Percentiles rank a stretch among this genome's conserved stretches.
phyloP scores from a whole-genome alignment of 1,140 invertebrate species.

The Ceratosolen fusciceps region DNA sequence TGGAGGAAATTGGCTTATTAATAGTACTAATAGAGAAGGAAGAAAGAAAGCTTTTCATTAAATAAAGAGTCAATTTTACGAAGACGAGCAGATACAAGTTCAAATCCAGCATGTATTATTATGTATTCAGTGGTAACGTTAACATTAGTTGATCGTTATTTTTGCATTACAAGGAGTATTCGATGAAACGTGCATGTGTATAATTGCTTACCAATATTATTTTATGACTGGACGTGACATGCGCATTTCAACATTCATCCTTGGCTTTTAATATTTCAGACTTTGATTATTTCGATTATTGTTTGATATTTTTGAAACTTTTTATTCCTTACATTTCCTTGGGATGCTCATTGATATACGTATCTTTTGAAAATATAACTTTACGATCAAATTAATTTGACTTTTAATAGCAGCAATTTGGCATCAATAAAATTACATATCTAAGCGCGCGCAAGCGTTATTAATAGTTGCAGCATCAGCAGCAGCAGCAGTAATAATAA shows the following conservation, averaged over 20 bases:
- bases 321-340: neutral
- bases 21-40: neutral
- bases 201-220: constrained; percentile 17
- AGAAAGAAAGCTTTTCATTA: constrained; percentile 35
- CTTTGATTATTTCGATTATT: neutral
- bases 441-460: too few species aligned
- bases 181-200: neutral
- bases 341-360: neutral
- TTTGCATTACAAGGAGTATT: constrained; percentile 5
- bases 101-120: too few species aligned
- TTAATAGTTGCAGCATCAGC: too few species aligned
- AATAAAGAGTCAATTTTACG: neutral
- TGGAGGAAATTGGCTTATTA: constrained; percentile 35
- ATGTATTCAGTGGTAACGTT: neutral
- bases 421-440: neutral
- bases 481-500: too few species aligned
- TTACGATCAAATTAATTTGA: neutral
- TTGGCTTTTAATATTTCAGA: neutral
- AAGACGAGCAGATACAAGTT: too few species aligned
- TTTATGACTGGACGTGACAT: neutral
- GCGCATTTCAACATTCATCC: constrained; percentile 14
- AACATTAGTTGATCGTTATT: constrained; percentile 19
- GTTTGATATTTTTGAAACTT: constrained; percentile 1
- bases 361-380: neutral
- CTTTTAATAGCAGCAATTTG: neutral